Percentiles rank a stretch among this genome's conserved stretches.
phyloP scores from a whole-genome alignment of 2,113 vertebrate species.

The Gobiocypris rarus region DNA sequence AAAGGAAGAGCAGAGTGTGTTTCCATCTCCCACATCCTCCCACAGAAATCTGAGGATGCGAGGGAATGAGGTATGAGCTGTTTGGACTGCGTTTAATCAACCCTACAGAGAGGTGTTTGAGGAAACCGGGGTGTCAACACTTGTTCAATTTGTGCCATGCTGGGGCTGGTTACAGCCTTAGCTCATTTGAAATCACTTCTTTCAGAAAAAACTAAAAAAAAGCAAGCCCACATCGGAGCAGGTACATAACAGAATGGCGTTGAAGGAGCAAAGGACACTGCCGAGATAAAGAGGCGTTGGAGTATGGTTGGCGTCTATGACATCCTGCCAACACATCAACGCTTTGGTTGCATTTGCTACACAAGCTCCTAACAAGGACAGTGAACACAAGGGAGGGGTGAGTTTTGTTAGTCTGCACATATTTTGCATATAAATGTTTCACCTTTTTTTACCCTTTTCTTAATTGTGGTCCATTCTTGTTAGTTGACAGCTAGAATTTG shows the following conservation, averaged over 20 bases:
- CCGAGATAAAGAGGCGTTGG: conserved; percentile 4
- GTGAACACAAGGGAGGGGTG: conserved; percentile 54
- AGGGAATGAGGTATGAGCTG: background rate
- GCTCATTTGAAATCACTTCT: background rate
- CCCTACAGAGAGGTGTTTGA: conserved; percentile 19
- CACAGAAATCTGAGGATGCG: conserved; percentile 36
- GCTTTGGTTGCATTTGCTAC: conserved; percentile 30
- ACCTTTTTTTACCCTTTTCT: background rate
- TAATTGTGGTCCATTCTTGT: background rate
- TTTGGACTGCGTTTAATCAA: conserved; percentile 27
- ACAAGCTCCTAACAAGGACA: conserved; percentile 48
- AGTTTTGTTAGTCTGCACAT: conserved; percentile 16
- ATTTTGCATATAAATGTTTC: background rate
- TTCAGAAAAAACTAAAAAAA: background rate
- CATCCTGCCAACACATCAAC: conserved; percentile 30
- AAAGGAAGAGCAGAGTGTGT: conserved; percentile 31
- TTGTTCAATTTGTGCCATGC: conserved; percentile 19
- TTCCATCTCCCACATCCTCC: conserved; percentile 28
- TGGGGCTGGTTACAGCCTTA: background rate
- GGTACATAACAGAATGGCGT: conserved; percentile 5
- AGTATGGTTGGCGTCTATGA: conserved; percentile 49
- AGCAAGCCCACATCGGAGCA: background rate
- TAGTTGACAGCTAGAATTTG: background rate
- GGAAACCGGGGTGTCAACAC: background rate
- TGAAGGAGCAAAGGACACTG: conserved; percentile 1